Percentiles rank a stretch among this genome's conserved stretches.
Conservation (phyloP, 2,113 vertebrate genomes). For the Megaleporinus macrocephalus region DNA sequence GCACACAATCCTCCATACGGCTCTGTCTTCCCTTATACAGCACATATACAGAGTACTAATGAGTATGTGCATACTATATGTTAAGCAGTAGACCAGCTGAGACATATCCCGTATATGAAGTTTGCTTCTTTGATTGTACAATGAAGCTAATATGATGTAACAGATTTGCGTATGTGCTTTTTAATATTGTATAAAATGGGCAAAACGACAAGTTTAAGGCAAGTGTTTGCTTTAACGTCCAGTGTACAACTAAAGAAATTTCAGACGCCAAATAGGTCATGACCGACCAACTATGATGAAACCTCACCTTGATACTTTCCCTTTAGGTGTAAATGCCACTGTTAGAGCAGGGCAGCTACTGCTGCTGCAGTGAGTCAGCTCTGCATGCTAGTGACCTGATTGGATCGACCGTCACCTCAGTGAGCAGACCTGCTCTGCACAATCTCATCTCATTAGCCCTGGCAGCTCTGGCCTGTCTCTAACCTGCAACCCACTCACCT, state of each 20-base stretch:
- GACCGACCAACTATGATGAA: not conserved
- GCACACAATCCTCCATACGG: not conserved
- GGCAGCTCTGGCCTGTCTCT: slow-evolving; percentile 9
- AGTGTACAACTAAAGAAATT: no score
- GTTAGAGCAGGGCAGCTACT: not conserved
- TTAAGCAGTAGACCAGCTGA: not conserved
- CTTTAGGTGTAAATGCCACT: not conserved
- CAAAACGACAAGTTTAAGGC: no score
- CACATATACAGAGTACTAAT: not conserved
- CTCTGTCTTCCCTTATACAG: not conserved
- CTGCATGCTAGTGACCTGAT: not conserved
- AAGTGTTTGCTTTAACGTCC: no score
- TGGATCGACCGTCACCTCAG: not conserved
- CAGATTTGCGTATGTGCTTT: no score
- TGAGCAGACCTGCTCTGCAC: slow-evolving; percentile 5
- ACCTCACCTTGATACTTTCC: not conserved
- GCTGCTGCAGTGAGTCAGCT: not conserved
- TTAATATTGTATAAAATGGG: no score
- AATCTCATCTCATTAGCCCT: slow-evolving; percentile 2
- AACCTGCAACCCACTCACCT: slow-evolving; percentile 8
- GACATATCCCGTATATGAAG: not conserved
- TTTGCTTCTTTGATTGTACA: no score
- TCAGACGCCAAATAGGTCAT: no score
- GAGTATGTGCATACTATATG: not conserved
- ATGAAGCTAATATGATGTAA: no score